Conservation (phyloP, 2,888 invertebrate genomes). For the Heliconius cydno region DNA sequence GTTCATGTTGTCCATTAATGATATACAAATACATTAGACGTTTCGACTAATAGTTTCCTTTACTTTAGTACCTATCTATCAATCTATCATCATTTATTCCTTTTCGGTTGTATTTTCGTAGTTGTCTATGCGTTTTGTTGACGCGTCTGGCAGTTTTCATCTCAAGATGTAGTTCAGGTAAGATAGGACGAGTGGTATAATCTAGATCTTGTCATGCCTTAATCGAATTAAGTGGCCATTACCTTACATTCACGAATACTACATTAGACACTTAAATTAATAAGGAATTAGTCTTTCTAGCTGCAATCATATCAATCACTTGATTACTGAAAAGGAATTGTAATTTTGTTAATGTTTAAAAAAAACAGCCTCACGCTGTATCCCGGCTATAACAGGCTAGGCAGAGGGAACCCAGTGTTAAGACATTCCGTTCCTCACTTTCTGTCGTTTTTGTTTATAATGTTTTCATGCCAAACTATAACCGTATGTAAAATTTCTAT, state of each 20-base stretch:
- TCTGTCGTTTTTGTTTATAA: background rate
- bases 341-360: background rate
- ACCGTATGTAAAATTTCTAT: too few species aligned
- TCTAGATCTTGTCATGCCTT: conserved; percentile 14
- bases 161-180: background rate
- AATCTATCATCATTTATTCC: background rate
- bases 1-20: background rate
- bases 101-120: background rate
- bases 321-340: background rate
- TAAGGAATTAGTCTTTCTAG: conserved; percentile 11
- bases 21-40: background rate
- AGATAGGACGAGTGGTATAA: conserved; percentile 5
- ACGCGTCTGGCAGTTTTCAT: background rate
- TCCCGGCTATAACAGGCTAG: too few species aligned
- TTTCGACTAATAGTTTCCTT: background rate
- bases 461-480: background rate
- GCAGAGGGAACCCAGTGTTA: too few species aligned
- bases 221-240: conserved; percentile 19
- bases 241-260: conserved; percentile 20
- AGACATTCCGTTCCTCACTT: too few species aligned
- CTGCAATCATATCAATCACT: background rate
- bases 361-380: too few species aligned
- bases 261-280: conserved; percentile 7
- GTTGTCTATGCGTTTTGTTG: background rate
- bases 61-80: background rate